Base-by-base conservation (phyloP, 2,113 vertebrate species). In the Psettodes erumei region DNA sequence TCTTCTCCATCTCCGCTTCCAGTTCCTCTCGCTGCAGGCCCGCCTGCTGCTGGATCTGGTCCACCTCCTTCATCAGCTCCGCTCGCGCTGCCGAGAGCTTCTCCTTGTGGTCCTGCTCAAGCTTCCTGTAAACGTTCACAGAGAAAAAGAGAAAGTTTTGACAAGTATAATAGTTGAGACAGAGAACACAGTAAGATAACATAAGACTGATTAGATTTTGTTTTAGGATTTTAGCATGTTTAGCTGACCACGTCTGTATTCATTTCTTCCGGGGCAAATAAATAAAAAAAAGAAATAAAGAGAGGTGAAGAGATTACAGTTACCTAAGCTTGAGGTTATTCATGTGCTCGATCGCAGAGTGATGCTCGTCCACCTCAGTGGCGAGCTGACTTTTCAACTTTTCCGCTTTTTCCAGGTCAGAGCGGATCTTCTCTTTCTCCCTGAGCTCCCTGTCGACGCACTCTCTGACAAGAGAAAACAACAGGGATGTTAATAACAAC, bases 261-360 rank as follows among this genome's bases (percentile, higher is more conserved):
- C n/a, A n/a, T n/a, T n/a, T n/a, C n/a, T n/a, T n/a, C n/a, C n/a
- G n/a, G n/a, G n/a, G n/a, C n/a, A n/a, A n/a, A n/a, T n/a, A n/a
- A n/a, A n/a, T n/a, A n/a, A n/a, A n/a, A n/a, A n/a, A n/a, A n/a
- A n/a, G 19, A 16, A 28, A 15, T 15, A 25, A 50, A 7, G 23
- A 35, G 9, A 21, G 32, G 10, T 10, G 16, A 19, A 28, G 12
- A 10, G 16, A 45, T 1, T 35, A 40, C 3, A 1, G 37, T 80
- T 68, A 98, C 98, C 95, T 95, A 88, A 99, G 94, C 79, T 97
- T 98, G 87, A 95, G 92, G 76, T 95, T 95, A 1, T 99, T 97
- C 8, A 82, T 92, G 18, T 92, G 94, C 77, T 99, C 98, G 0
- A 99, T 97, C 0, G 96, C 95, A 0, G 96, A 94, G 1, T 98